Conservation (phyloP, 2,888 invertebrate species). For the Philhelius pedissequus region DNA sequence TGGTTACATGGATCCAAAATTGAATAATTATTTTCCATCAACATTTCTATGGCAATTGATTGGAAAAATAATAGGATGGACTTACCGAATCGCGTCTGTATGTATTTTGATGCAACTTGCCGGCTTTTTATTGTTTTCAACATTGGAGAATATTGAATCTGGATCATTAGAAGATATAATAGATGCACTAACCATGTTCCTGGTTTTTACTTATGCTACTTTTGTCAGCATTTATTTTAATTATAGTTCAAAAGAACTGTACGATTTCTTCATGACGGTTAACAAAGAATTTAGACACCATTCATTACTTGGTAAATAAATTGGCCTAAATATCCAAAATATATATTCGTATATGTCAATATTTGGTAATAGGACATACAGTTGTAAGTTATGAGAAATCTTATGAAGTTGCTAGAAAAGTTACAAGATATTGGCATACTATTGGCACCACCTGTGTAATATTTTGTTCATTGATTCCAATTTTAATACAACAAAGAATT, state of each 20-base stretch:
- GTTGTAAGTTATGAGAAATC: not conserved
- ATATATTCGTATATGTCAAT: not conserved
- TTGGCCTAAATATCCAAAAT: not conserved
- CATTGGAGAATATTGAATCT: not conserved
- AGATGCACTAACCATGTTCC: slow-evolving; percentile 73
- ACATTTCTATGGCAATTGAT: not conserved
- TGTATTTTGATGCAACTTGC: not conserved
- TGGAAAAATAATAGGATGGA: not conserved
- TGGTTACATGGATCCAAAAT: not conserved
- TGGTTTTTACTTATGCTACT: slow-evolving; percentile 73
- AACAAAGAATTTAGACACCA: slow-evolving; percentile 38
- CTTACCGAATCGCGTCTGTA: not conserved
- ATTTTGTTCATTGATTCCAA: slow-evolving; percentile 72
- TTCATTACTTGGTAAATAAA: not conserved
- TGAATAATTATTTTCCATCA: not conserved
- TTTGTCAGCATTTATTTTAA: slow-evolving; percentile 73
- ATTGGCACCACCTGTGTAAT: not conserved
- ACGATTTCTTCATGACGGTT: slow-evolving; percentile 69
- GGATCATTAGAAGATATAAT: slow-evolving; percentile 73
- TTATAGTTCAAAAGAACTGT: slow-evolving; percentile 62
- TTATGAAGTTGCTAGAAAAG: not conserved
- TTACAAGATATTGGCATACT: not conserved
- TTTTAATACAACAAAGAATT: slow-evolving; percentile 70
- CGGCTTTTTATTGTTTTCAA: not conserved
- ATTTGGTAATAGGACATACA: not conserved